Conservation (phyloP, 2,113 vertebrate genomes). For the Cyanoramphus novaezelandiae region DNA sequence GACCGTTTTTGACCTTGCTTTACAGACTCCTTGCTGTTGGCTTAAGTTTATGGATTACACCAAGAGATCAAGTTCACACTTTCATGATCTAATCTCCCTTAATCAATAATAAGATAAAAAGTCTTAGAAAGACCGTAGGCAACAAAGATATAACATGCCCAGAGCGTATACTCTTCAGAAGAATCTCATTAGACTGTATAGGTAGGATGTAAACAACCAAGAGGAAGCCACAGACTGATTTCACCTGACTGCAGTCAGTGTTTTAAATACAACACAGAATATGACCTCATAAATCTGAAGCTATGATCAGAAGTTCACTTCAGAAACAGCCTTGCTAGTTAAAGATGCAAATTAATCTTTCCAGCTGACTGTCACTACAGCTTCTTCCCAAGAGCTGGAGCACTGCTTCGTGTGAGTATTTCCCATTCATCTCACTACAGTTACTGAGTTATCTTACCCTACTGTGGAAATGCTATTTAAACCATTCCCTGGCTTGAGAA, state of each 20-base stretch:
- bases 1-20: not conserved
- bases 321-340: not conserved
- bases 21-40: fast-evolving
- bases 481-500: not conserved
- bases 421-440: not conserved
- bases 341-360: not conserved
- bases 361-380: not conserved
- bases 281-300: not conserved
- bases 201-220: not conserved
- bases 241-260: not conserved
- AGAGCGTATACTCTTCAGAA: not conserved
- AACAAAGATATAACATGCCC: not conserved
- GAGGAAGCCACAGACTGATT: not conserved
- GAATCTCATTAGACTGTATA: not conserved
- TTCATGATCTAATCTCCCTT: not conserved
- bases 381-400: not conserved
- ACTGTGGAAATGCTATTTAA: not conserved
- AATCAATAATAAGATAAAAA: not conserved
- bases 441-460: not conserved
- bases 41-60: not conserved
- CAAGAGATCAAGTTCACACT: not conserved
- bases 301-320: not conserved
- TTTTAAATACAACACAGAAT: not conserved
- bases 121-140: not conserved
- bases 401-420: not conserved